phyloP scores from a whole-genome alignment of 92 coral and sea anemone genomes.

The Paragorgia papillata region DNA sequence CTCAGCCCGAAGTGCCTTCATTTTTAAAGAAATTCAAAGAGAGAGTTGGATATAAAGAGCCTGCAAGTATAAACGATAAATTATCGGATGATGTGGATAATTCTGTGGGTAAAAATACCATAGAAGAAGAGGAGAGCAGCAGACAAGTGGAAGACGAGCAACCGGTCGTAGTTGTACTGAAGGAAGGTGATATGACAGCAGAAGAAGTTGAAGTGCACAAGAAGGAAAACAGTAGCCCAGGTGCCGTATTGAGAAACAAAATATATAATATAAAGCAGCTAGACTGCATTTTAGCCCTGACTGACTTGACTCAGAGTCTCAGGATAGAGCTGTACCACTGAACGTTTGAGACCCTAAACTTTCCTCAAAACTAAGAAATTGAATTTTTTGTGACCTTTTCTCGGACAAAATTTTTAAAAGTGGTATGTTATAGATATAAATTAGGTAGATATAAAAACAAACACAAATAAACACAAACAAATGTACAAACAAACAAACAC shows the following conservation, averaged over 20 bases:
- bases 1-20: conserved; percentile 81
- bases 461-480: too few species aligned
- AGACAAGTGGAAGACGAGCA: conserved; percentile 76
- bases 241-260: not conserved
- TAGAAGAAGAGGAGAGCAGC: conserved; percentile 61
- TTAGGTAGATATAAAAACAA: too few species aligned
- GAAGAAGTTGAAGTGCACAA: conserved; percentile 69
- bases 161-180: conserved; percentile 77
- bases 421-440: too few species aligned
- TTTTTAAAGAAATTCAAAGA: conserved; percentile 85
- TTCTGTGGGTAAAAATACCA: conserved; percentile 40
- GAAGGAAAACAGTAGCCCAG: conserved; percentile 37
- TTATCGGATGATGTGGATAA: conserved; percentile 37
- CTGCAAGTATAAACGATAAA: conserved; percentile 76
- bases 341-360: too few species aligned
- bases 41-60: conserved; percentile 84
- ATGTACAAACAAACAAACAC: too few species aligned
- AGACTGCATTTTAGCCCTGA: not conserved
- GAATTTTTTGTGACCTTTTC: too few species aligned
- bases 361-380: too few species aligned
- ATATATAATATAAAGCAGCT: not conserved
- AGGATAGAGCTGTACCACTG: too few species aligned
- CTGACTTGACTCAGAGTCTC: too few species aligned
- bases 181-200: conserved; percentile 69
- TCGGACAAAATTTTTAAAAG: too few species aligned